Evolutionary conservation across 2,888 invertebrate species (phyloP), one percentile per base, ranked within the genome.

Genomic region (Terebella lapidaria): DNA sequence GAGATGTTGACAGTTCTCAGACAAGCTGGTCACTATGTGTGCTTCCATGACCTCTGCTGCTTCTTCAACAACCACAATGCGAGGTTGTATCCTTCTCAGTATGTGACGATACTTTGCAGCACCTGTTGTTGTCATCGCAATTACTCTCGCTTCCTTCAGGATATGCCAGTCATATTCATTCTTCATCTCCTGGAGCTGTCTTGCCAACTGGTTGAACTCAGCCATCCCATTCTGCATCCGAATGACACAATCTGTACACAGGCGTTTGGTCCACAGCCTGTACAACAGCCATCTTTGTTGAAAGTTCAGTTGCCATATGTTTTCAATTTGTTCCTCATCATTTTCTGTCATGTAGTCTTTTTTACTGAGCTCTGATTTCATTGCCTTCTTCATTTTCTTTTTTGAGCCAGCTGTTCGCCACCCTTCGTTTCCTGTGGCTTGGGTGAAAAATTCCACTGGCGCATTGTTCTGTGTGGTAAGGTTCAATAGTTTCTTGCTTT

Each of bases 11-110:
- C 90, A 89, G 53, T 85, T 78, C 4, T 15, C 4, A 0, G 89
- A 89, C n/a, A 93, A 81, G 0, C 90, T 87, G 0, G 89, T 87
- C 0, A 92, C 82, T n/a, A 92, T 86, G 74, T 93, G 93, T 0
- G 89, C 85, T 75, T 94, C 94, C 42, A 92, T 79, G 0, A 92
- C 89, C 82, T 93, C 92, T 0, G 91, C 92, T 0, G 92, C 92
- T 81, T 94, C 94, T 78, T 94, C 93, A 0, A 93, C 88, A 20
- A 84, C 76, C 2, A 84, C 74, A 52, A 82, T 77, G 24, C 68
- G 68, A n/a, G 81, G 80, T 4, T 73, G 65, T 28, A 83, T 69
- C 25, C 69, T 64, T 51, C 72, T 69, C 42, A 77, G 67, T 2
- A 77, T 60, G n/a, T 64, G 42, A n/a, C 72, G 73, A 58, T 75